Evolutionary conservation across 2,888 invertebrate species (phyloP).

Genomic region (Polia nebulosa): DNA sequence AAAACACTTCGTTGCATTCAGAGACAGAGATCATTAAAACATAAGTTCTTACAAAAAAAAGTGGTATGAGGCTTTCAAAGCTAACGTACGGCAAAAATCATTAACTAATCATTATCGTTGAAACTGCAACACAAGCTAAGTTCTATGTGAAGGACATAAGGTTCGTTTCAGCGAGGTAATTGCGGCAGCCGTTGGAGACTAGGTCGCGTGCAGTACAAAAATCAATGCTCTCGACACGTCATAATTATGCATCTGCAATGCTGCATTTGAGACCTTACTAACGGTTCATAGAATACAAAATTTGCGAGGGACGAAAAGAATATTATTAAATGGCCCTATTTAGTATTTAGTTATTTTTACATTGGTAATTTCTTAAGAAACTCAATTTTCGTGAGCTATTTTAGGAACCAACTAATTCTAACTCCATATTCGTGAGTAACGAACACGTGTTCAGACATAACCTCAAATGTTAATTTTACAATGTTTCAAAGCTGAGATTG

Average conservation of each 20-base stretch:
- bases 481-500: neutral
- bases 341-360: too few relatives aligned
- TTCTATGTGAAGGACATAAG: slow-evolving; percentile 11
- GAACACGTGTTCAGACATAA: slow-evolving; percentile 47
- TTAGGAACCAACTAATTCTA: neutral
- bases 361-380: neutral
- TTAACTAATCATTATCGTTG: neutral
- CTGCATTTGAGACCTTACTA: slow-evolving; percentile 49
- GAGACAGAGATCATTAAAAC: neutral
- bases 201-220: slow-evolving; percentile 33
- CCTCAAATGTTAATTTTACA: slow-evolving; percentile 31
- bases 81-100: neutral
- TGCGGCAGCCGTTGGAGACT: neutral
- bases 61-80: neutral
- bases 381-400: slow-evolving; percentile 6
- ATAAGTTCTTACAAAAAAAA: neutral
- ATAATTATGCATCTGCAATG: slow-evolving; percentile 62
- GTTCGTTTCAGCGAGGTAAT: slow-evolving; percentile 1
- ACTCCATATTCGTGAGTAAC: neutral
- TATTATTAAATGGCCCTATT: neutral
- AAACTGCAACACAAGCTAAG: slow-evolving; percentile 2
- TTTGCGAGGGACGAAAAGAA: slow-evolving; percentile 1
- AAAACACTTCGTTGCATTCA: neutral
- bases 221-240: slow-evolving; percentile 54
- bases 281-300: slow-evolving; percentile 1